These are phyloP conservation scores for Sternarchorhynchus goeldii DNA, from an alignment of 2,797 vertebrate species.

Conservation along the genomic window DNA sequence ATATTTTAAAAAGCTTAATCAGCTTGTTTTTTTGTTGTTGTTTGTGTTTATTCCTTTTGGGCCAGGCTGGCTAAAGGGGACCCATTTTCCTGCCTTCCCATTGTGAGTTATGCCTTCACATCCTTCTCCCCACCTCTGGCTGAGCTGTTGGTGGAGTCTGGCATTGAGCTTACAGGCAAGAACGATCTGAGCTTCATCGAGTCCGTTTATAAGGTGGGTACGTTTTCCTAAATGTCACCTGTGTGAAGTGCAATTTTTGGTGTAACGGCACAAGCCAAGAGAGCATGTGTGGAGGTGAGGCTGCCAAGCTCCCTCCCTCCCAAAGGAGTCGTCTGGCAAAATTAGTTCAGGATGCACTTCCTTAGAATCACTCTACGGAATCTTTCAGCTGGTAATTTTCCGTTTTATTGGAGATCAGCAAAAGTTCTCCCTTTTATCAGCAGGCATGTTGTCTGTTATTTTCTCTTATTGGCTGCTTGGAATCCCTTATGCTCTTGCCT, in stretches of 20 bases:
- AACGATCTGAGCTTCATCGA: slow-evolving; percentile 90
- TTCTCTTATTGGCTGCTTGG: slow-evolving; percentile 18
- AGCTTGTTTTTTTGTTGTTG: background rate
- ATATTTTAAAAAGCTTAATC: slow-evolving; percentile 6
- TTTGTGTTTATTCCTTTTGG: slow-evolving; percentile 1
- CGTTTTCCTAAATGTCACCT: background rate
- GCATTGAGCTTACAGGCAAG: slow-evolving; percentile 85
- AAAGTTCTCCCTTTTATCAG: slow-evolving; percentile 24
- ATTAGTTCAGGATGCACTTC: background rate
- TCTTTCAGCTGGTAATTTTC: background rate
- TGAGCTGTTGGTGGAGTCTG: slow-evolving; percentile 81
- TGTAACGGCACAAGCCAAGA: background rate
- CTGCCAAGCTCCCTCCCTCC: background rate
- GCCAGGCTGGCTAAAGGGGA: slow-evolving; percentile 88
- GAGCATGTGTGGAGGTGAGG: background rate
- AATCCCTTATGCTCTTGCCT: slow-evolving; percentile 21
- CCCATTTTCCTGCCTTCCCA: slow-evolving; percentile 83
- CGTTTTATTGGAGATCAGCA: slow-evolving; percentile 26
- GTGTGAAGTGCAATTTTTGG: background rate
- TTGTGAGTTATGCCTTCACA: slow-evolving; percentile 87
- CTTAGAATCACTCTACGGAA: background rate
- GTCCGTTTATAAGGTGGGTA: slow-evolving; percentile 88
- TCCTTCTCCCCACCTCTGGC: slow-evolving; percentile 86
- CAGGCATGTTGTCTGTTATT: slow-evolving; percentile 30
- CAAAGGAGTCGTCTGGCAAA: background rate